Percentiles rank a stretch among this genome's conserved stretches.
Conservation (phyloP, 1,140 invertebrate genomes). For the Dendroctonus valens region DNA sequence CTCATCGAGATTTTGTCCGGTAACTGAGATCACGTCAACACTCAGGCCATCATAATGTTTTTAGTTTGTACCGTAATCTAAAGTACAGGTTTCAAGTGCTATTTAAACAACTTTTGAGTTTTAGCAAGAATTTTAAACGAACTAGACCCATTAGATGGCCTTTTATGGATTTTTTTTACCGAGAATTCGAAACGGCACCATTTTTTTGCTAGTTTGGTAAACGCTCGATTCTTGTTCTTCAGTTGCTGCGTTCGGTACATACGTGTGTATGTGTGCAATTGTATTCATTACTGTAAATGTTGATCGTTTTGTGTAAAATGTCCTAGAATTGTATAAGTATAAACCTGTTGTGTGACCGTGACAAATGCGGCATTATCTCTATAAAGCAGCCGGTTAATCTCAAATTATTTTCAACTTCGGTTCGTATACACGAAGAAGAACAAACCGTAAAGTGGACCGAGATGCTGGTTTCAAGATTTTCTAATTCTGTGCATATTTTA, state of each 20-base stretch:
- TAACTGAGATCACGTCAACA: too few relatives aligned
- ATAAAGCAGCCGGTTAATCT: too few relatives aligned
- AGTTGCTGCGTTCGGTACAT: background rate
- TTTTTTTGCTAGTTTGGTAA: conserved; percentile 8
- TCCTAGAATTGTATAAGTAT: background rate
- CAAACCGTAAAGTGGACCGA: too few relatives aligned
- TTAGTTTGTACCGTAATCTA: background rate
- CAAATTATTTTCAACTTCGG: too few relatives aligned
- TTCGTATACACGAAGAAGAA: too few relatives aligned
- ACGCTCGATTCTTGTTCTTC: conserved; percentile 6
- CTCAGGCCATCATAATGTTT: too few relatives aligned
- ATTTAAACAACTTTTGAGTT: conserved; percentile 12
- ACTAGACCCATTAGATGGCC: conserved; percentile 7
- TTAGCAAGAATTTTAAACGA: conserved; percentile 13
- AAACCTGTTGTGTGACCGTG: conserved; percentile 2
- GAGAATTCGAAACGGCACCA: conserved; percentile 15
- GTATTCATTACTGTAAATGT: conserved; percentile 11
- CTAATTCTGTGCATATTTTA: too few relatives aligned
- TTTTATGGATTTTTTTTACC: conserved; percentile 13
- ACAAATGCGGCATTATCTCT: too few relatives aligned
- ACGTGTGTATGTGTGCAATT: background rate
- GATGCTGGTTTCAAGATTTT: too few relatives aligned
- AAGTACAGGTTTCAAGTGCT: conserved; percentile 12
- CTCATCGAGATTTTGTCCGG: too few relatives aligned
- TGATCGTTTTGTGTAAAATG: background rate